These are phyloP conservation scores for Deladenus siricidicola DNA, from an alignment of 2,888 invertebrate species.

Conservation along the genomic window DNA sequence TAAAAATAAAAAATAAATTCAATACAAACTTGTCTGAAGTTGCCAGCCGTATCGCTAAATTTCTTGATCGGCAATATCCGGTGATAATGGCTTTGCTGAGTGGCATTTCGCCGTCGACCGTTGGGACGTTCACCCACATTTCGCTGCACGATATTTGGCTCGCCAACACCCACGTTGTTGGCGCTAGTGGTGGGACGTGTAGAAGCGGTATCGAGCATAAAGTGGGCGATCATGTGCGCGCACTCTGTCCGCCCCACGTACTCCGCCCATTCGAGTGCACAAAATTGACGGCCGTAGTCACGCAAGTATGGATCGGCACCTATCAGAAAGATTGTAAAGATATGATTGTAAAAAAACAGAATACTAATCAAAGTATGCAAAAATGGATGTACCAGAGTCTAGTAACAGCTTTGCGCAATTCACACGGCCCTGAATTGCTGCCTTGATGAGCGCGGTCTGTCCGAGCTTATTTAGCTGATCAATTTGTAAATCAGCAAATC, in stretches of 20 bases:
- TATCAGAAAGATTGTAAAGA: neutral
- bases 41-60: neutral
- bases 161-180: neutral
- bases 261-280: slow-evolving; percentile 70
- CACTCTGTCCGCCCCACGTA: slow-evolving; percentile 64
- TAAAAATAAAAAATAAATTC: no score
- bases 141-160: neutral
- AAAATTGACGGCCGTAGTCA: slow-evolving; percentile 65
- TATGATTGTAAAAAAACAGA: neutral
- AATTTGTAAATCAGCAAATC: slow-evolving; percentile 64
- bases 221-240: slow-evolving; percentile 62
- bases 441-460: slow-evolving; percentile 67
- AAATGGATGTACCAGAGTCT: slow-evolving; percentile 62
- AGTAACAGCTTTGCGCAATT: slow-evolving; percentile 68
- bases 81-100: neutral
- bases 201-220: slow-evolving; percentile 21
- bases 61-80: neutral
- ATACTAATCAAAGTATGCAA: neutral
- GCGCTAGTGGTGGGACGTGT: slow-evolving; percentile 1
- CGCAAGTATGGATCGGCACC: slow-evolving; percentile 59
- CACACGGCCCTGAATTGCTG: slow-evolving; percentile 68
- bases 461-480: slow-evolving; percentile 67
- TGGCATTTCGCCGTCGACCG: neutral
- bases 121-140: neutral
- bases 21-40: neutral